These are phyloP conservation scores for Tylochromis polylepis DNA, from an alignment of 2,113 vertebrate genomes.

Conservation along the genomic window DNA sequence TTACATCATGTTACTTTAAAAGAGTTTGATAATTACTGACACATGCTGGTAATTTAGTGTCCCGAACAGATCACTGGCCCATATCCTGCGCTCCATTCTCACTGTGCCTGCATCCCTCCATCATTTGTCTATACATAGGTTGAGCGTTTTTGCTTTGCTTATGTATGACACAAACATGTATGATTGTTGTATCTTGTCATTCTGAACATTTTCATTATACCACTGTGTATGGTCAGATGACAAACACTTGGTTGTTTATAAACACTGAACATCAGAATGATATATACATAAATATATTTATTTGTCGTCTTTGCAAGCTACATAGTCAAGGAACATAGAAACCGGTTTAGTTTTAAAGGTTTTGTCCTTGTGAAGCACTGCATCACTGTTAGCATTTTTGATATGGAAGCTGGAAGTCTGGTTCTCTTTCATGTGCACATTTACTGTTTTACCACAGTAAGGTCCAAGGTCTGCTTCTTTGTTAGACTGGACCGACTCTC, in stretches of 20 bases:
- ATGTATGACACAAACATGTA: not conserved
- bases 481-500: not conserved
- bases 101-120: not conserved
- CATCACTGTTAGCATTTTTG: not conserved
- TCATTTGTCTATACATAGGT: not conserved
- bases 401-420: not conserved
- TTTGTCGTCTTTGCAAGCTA: not conserved
- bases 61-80: conserved; percentile 47
- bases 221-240: not conserved
- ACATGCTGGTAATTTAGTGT: conserved; percentile 65
- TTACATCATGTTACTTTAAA: conserved; percentile 67
- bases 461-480: not conserved
- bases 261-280: not conserved
- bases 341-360: not conserved
- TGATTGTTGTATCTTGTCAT: not conserved
- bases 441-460: not conserved
- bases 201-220: not conserved
- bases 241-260: not conserved
- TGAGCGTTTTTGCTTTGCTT: not conserved
- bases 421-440: not conserved
- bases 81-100: conserved; percentile 19
- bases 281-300: not conserved
- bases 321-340: not conserved
- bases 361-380: not conserved
- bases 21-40: conserved; percentile 69